A percentile compares a stretch with the other conserved stretches of the same genome.
Evolutionary conservation across 35 echinoderm and acorn worm genomes (phyloP).

Genomic region (Ptychodera flava): DNA sequence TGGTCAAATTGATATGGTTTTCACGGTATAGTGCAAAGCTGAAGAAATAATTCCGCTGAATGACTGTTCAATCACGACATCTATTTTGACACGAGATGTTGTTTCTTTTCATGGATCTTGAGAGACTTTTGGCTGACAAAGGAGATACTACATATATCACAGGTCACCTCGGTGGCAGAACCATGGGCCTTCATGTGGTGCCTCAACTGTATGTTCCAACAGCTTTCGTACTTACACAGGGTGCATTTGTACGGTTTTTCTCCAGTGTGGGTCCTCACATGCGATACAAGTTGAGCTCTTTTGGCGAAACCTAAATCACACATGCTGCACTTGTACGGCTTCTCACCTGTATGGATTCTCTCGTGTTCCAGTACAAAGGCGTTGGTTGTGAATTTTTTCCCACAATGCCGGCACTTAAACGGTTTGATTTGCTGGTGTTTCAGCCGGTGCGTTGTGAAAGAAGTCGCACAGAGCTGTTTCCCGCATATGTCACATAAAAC

Average conservation of each 20-base stretch:
- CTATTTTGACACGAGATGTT: too few species aligned
- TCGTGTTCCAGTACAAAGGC: not conserved
- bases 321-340: not conserved
- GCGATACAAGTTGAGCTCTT: not conserved
- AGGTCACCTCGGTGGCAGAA: not conserved
- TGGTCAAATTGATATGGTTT: too few species aligned
- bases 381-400: not conserved
- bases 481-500: not conserved
- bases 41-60: too few species aligned
- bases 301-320: not conserved
- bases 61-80: too few species aligned
- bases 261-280: not conserved
- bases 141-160: not conserved
- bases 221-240: not conserved
- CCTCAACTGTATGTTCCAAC: not conserved
- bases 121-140: not conserved
- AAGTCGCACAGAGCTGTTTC: not conserved
- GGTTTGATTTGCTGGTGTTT: not conserved
- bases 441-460: not conserved
- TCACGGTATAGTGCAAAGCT: too few species aligned
- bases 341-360: not conserved
- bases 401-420: not conserved
- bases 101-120: not conserved
- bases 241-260: not conserved
- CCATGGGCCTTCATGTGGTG: not conserved